Evolutionary conservation across 2,888 invertebrate genomes (phyloP).

Genomic region (Prosapia bicincta): DNA sequence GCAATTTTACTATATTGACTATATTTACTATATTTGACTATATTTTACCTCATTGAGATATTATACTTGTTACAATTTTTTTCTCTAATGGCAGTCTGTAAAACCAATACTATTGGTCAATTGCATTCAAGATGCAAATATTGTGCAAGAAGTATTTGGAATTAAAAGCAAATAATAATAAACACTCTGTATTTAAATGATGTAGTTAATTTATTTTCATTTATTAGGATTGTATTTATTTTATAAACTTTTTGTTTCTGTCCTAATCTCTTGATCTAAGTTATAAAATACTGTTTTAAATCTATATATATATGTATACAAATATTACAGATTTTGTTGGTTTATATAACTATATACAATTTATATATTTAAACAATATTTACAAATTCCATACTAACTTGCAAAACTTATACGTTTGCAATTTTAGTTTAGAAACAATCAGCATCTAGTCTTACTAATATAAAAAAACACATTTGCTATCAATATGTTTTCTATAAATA

Average conservation of each 20-base stretch:
- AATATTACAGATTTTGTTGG: background rate
- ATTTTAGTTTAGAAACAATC: background rate
- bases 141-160: too few species aligned
- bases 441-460: background rate
- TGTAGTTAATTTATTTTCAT: too few species aligned
- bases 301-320: background rate
- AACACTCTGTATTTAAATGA: too few species aligned
- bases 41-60: too few species aligned
- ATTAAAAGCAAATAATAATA: too few species aligned
- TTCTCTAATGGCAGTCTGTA: too few species aligned
- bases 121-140: too few species aligned
- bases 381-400: background rate
- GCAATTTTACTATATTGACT: too few species aligned
- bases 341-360: background rate
- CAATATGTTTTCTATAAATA: too few species aligned
- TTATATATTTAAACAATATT: background rate
- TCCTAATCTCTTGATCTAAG: background rate
- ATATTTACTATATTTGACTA: too few species aligned
- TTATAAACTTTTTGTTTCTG: background rate
- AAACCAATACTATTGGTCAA: too few species aligned
- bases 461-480: background rate
- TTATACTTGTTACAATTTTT: too few species aligned
- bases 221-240: background rate
- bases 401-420: background rate
- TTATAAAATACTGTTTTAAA: background rate